Evolutionary conservation across 2,113 vertebrate species (phyloP).

Genomic region (Corydoras maculifer): DNA sequence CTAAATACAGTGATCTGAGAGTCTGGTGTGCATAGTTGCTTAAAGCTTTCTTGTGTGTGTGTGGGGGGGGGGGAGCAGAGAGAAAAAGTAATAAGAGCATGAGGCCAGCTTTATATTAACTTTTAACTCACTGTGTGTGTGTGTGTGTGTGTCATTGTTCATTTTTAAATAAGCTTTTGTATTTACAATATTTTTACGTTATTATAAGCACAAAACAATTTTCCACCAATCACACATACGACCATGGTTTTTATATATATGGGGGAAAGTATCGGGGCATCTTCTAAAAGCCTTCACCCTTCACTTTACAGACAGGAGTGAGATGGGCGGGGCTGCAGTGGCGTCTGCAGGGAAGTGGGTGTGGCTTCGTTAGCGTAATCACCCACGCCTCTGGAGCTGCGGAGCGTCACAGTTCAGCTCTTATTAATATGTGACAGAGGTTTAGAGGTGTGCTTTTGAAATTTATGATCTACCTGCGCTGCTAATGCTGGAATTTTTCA

Average conservation of each 20-base stretch:
- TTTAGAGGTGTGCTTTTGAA: neutral
- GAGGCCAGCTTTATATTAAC: conserved; percentile 26
- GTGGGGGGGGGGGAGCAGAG: neutral
- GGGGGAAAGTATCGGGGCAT: neutral
- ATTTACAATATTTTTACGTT: conserved; percentile 1
- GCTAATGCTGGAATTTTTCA: neutral
- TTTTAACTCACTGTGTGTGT: conserved; percentile 1
- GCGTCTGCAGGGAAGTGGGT: too few species aligned
- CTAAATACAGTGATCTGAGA: too few species aligned
- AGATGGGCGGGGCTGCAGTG: too few species aligned
- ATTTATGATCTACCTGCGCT: neutral
- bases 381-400: neutral
- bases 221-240: neutral
- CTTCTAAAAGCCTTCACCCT: neutral
- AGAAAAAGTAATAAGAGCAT: conserved; percentile 24
- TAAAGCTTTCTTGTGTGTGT: neutral
- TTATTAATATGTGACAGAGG: too few species aligned
- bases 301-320: too few species aligned
- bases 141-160: conserved; percentile 6
- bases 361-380: neutral
- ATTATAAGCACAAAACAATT: conserved; percentile 9
- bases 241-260: neutral
- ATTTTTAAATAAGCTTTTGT: conserved; percentile 21
- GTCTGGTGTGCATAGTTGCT: too few species aligned
- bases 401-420: too few species aligned